Evolutionary conservation across 1,140 invertebrate species (phyloP), one percentile per base, ranked within the genome.

Genomic region (Littorina saxatilis): DNA sequence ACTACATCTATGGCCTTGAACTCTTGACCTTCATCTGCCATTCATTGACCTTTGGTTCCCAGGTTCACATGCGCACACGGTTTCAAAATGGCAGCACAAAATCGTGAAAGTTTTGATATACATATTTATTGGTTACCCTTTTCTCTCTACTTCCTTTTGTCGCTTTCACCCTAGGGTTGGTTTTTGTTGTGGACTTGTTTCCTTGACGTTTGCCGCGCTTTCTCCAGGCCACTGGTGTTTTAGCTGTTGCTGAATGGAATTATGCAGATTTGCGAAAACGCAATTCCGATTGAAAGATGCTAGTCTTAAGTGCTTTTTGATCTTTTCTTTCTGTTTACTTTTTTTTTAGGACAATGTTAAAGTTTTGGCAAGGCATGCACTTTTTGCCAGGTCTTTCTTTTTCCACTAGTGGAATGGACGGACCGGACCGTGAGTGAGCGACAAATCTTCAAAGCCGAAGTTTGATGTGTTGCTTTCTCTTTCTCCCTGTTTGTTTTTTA

Each of bases 11-110:
- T 47, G 43, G 43, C 61, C 27, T 63, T 63, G 61, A 47, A 47
- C 43, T 63, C 61, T 35, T 35, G 61, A 27, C 27, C 20, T 73
- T 78, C 76, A 78, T 63, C n/a, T 78, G 76, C 35, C 76, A 39
- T 63, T 73, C 17, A 43, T 29, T 78, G 17, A 63, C n/a, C 35
- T 43, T 40, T 20, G 39, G 39, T 63, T 78, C 40, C 35, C 55
- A 63, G 76, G 52, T 78, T 43, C 55, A 78, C 39, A 43, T 78
- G 58, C 76, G 76, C 76, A 66, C 76, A 78, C 55, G 66, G 76
- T 66, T 63, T 58, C 76, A 27, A 78, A 78, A 78, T 78, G 76
- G 76, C 76, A 78, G 76, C 76, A 78, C 29, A 50, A 68, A 73
- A 73, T 50, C n/a, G 70, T 73, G 70, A n/a, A 47, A 73, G 39